These are phyloP conservation scores for Bellardia bayeri DNA, from an alignment of 2,888 invertebrate species.

Conservation along the genomic window DNA sequence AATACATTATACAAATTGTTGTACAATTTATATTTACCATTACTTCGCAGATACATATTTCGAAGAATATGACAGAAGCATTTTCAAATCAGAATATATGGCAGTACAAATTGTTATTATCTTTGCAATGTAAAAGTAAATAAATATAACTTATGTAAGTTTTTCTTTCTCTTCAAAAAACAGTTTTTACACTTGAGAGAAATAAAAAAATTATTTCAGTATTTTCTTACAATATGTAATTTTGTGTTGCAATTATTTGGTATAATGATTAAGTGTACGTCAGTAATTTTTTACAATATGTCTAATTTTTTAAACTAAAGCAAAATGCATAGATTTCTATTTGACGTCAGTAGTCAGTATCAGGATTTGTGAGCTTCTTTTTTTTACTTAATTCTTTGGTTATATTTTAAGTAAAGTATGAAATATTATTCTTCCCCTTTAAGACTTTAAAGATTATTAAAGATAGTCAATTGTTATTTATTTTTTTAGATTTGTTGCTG, in stretches of 20 bases:
- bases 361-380: neutral
- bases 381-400: neutral
- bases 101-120: too few species aligned
- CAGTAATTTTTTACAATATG: too few species aligned
- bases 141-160: too few species aligned
- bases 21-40: too few species aligned
- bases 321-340: neutral
- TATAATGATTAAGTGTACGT: constrained; percentile 1
- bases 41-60: too few species aligned
- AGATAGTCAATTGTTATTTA: constrained; percentile 13
- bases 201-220: too few species aligned
- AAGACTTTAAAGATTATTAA: constrained; percentile 4
- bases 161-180: neutral
- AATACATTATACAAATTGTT: too few species aligned
- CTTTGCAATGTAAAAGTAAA: too few species aligned
- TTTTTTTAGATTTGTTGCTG: neutral
- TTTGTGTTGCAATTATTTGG: neutral
- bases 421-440: constrained; percentile 3
- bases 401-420: neutral
- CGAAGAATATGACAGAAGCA: too few species aligned
- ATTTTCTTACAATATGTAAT: neutral
- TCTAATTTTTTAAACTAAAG: too few species aligned
- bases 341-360: neutral
- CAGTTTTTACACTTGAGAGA: neutral
- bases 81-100: too few species aligned